Percentiles rank a stretch among this genome's conserved stretches.
Evolutionary conservation across 2,113 vertebrate genomes (phyloP).

Genomic region (Mormoops blainvillei): DNA sequence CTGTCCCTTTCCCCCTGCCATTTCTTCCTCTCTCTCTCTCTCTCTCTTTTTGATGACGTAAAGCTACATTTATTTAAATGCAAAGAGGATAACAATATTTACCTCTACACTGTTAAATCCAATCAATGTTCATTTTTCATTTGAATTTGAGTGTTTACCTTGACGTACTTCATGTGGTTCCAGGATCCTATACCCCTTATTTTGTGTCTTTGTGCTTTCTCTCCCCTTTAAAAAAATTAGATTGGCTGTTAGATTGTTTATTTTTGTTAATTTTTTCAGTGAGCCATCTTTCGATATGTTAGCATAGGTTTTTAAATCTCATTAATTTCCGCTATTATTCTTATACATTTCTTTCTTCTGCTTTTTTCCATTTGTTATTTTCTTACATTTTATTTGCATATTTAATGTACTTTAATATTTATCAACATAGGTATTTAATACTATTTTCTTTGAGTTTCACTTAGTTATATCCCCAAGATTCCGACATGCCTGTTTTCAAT

Average conservation of each 20-base stretch:
- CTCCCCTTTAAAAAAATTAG: background rate
- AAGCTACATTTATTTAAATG: no score
- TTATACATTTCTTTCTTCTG: background rate
- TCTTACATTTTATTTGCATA: background rate
- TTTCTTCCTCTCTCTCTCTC: background rate
- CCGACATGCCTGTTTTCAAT: background rate
- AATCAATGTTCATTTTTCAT: no score
- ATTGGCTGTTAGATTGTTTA: background rate
- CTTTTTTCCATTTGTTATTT: background rate
- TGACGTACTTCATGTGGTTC: no score
- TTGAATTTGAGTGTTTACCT: no score
- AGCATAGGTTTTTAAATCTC: background rate
- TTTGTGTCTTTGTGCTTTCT: background rate
- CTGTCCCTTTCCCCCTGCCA: background rate
- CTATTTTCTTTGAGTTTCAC: background rate
- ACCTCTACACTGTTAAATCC: no score
- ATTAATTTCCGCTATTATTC: background rate
- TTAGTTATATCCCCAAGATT: background rate
- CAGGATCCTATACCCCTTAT: background rate
- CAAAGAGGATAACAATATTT: no score
- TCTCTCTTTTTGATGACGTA: no score
- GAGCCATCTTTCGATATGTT: background rate
- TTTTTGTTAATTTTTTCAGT: background rate
- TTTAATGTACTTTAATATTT: slow-evolving; percentile 5
- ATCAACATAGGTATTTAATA: background rate